A percentile compares a stretch with the other conserved stretches of the same genome.
phyloP scores from a whole-genome alignment of 1,140 invertebrate genomes.

The Stratiolaelaps scimitus region DNA sequence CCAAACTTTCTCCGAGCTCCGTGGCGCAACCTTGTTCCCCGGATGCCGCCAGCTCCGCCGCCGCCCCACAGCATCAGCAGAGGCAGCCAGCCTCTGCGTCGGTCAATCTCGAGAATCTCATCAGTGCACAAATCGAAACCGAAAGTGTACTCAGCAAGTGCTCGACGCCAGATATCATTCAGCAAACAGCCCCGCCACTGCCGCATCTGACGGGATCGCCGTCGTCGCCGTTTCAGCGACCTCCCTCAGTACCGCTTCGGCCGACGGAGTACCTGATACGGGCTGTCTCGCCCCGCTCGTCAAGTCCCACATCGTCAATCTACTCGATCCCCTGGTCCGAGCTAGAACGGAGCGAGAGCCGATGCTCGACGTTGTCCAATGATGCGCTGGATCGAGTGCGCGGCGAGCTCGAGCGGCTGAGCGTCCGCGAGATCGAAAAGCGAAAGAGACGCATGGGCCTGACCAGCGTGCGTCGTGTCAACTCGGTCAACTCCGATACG shows the following conservation, averaged over 20 bases:
- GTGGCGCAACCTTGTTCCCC: too few species aligned
- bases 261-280: not conserved
- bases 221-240: not conserved
- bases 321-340: not conserved
- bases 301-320: conserved; percentile 21
- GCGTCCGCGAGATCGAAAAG: conserved; percentile 16
- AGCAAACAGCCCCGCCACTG: not conserved
- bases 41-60: not conserved
- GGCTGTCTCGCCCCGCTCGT: not conserved
- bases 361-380: conserved; percentile 4
- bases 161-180: not conserved
- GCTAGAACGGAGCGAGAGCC: conserved; percentile 2
- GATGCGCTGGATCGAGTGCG: conserved; percentile 15
- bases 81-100: not conserved
- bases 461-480: too few species aligned
- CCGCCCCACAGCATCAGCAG: not conserved
- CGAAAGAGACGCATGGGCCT: not conserved
- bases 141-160: conserved; percentile 15
- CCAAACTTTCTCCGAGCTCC: not conserved
- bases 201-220: not conserved
- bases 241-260: not conserved
- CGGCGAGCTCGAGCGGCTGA: conserved; percentile 16
- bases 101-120: conserved; percentile 24
- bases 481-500: not conserved
- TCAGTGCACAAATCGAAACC: conserved; percentile 18